Evolutionary conservation across 2,797 vertebrate species (phyloP).

Genomic region (Enteromius unitaeniatus): DNA sequence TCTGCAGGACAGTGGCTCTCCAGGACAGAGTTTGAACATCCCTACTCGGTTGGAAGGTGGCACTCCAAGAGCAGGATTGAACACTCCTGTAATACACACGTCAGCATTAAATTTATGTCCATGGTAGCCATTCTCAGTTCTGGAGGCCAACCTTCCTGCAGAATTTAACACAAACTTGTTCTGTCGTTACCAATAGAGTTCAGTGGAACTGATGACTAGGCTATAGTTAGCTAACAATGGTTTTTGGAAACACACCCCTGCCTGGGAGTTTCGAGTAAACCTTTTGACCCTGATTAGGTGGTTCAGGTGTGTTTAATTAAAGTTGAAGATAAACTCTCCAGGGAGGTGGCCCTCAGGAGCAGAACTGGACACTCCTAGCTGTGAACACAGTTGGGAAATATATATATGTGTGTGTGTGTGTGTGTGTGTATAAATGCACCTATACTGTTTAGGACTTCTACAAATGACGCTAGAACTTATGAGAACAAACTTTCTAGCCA

Average conservation of each 20-base stretch:
- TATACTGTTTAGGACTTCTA: not conserved
- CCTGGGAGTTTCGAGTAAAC: not conserved
- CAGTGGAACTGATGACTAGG: not conserved
- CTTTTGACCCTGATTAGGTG: not conserved
- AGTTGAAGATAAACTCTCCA: not conserved
- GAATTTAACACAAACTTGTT: not conserved
- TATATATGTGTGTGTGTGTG: too few species aligned
- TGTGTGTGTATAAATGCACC: not conserved
- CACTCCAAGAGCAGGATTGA: not conserved
- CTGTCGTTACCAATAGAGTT: too few species aligned
- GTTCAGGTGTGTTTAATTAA: slow-evolving; percentile 10
- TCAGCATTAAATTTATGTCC: not conserved
- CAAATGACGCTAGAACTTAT: not conserved
- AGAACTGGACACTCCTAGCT: not conserved
- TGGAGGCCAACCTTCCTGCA: not conserved
- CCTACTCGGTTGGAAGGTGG: not conserved
- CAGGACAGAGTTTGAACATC: not conserved
- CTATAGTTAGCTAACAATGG: not conserved
- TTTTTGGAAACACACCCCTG: not conserved
- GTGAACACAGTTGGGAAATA: not conserved
- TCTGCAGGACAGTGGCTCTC: too few species aligned
- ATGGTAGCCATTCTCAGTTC: not conserved
- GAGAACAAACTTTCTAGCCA: not conserved
- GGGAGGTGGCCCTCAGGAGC: not conserved
- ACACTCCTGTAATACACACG: not conserved